A percentile compares a stretch with the other conserved stretches of the same genome.
phyloP scores from a whole-genome alignment of 37 sponge, comb jelly and placozoan species.

The Amphimedon queenslandica region DNA sequence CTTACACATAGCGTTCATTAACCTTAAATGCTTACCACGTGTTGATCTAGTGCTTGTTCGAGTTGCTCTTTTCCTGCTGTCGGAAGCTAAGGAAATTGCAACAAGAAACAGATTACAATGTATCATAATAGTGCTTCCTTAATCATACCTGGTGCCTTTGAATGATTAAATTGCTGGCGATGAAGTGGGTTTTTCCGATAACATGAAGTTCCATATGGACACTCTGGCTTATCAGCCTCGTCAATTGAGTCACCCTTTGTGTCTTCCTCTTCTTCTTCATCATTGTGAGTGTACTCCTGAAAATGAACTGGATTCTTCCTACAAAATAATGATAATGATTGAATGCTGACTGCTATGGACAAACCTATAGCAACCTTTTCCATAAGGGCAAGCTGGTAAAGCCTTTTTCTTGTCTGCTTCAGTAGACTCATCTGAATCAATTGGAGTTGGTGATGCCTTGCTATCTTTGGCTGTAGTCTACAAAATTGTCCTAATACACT shows the following conservation, averaged over 20 bases:
- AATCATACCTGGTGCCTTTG: slow-evolving; percentile 38
- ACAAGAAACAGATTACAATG: no score
- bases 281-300: slow-evolving; percentile 70
- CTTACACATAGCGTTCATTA: neutral
- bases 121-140: no score
- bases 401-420: neutral
- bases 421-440: neutral
- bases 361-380: slow-evolving; percentile 79
- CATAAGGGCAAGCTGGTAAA: slow-evolving; percentile 63
- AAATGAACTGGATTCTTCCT: slow-evolving; percentile 91
- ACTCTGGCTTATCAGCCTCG: slow-evolving; percentile 42
- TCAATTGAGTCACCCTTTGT: slow-evolving; percentile 9
- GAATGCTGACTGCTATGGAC: no score
- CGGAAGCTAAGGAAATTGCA: no score
- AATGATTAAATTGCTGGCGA: slow-evolving; percentile 56
- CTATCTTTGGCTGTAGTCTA: neutral
- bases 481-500: neutral
- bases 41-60: neutral
- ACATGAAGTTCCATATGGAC: slow-evolving; percentile 79
- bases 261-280: slow-evolving; percentile 9
- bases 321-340: no score
- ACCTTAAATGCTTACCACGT: neutral
- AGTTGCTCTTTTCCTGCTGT: neutral
- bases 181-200: slow-evolving; percentile 82
- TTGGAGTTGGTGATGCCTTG: neutral